Base-by-base conservation (phyloP, 1,140 invertebrate genomes). In the Psilanteris sp. region DNA sequence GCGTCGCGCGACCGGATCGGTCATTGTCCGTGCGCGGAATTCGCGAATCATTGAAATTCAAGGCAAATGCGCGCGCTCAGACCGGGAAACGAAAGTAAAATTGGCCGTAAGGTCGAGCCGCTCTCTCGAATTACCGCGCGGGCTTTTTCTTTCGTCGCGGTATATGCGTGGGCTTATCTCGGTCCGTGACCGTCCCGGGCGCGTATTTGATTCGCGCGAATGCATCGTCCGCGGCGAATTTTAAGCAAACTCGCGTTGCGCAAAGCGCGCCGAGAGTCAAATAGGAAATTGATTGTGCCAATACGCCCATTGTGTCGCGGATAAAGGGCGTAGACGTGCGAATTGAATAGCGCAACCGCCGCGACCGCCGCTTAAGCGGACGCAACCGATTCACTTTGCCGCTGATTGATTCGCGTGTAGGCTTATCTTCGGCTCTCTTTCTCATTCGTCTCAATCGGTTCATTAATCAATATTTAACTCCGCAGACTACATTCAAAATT, bases 21-120 rank as follows among this genome's bases (percentile, higher is more conserved):
- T 75, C 64, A 68, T 75, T 67, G 72, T 57, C 62, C 64, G 46
- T 68, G 31, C 50, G 32, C 37, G 52, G 50, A 50, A 76, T 76
- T 76, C 57, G 50, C 62, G 72, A 54, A 67, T 68, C 62, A 75
- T 64, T 68, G 61, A 62, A 75, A 75, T 75, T 75, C 72, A 68
- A 75, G 50, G 64, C 62, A 39, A 64, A 39, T 55, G 59, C 50
- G 14, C 50, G 31, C 32, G 39, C 54, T 44, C 41, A 73, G 52
- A 66, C 70, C 52, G 70, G 54, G 54, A 62, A 74, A 74, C 46
- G 71, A 74, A 74, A 74, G 62, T 74, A 67, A 74, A 66, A 74
- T 62, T 67, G 52, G 50, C 41, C 36, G 39, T 59, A 73, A 66
- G 52, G 59, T 66, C 52, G 36, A 16, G 27, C 26, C 22, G 24